phyloP scores from a whole-genome alignment of 2,797 vertebrate genomes.

The Ciconia nigra region DNA sequence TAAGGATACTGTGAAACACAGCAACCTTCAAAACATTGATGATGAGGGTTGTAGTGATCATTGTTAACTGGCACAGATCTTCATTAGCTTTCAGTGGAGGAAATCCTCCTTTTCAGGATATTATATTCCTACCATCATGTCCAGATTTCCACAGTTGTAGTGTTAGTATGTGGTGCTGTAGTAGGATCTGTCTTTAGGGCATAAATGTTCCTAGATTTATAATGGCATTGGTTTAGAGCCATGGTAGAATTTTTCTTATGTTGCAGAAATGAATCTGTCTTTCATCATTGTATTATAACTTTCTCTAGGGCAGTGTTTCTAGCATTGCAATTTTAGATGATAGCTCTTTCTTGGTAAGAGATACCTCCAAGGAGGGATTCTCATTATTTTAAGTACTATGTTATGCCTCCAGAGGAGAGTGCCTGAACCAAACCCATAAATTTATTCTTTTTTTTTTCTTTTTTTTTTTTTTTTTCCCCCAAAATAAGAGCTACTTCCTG shows the following conservation, averaged over 20 bases:
- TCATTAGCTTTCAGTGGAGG: not conserved
- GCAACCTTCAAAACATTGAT: not conserved
- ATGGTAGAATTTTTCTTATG: slow-evolving; percentile 9
- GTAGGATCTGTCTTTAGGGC: not conserved
- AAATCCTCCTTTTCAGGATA: not conserved
- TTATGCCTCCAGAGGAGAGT: slow-evolving; percentile 38
- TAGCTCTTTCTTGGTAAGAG: slow-evolving; percentile 15
- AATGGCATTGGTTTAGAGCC: not conserved
- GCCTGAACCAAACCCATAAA: slow-evolving; percentile 18
- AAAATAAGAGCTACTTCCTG: not conserved
- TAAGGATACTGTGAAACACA: not conserved
- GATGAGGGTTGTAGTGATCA: not conserved
- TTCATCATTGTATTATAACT: not conserved
- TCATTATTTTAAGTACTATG: slow-evolving; percentile 35
- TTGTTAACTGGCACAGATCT: not conserved
- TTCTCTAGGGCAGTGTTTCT: slow-evolving; percentile 27
- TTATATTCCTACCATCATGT: not conserved
- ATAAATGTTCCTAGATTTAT: not conserved
- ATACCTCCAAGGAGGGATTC: slow-evolving; percentile 27
- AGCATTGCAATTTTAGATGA: not conserved
- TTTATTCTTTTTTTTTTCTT: not conserved
- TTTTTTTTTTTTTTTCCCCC: too few species aligned
- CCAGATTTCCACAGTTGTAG: not conserved
- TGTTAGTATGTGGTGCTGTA: not conserved
- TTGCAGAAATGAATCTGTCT: slow-evolving; percentile 10